A percentile compares a stretch with the other conserved stretches of the same genome.
Evolutionary conservation across 2,797 vertebrate genomes (phyloP).

Genomic region (Notolepis coatsorum): DNA sequence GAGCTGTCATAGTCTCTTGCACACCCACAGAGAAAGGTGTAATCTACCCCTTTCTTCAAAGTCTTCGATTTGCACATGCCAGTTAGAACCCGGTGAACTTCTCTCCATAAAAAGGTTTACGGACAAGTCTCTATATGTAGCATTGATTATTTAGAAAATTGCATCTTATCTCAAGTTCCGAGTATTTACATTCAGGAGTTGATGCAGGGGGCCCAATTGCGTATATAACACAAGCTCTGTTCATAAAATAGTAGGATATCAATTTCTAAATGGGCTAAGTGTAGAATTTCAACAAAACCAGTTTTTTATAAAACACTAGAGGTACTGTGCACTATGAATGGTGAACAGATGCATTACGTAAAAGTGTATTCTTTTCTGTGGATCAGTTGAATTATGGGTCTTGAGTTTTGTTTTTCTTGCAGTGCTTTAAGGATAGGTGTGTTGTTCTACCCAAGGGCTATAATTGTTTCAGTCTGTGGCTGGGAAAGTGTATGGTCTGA

Average conservation of each 20-base stretch:
- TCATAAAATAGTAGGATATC: slow-evolving; percentile 24
- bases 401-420: slow-evolving; percentile 51
- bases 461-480: slow-evolving; percentile 66
- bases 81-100: neutral
- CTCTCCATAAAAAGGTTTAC: neutral
- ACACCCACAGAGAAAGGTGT: neutral
- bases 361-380: slow-evolving; percentile 39
- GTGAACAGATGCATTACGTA: slow-evolving; percentile 41
- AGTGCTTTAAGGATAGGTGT: slow-evolving; percentile 53
- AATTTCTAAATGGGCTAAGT: slow-evolving; percentile 27
- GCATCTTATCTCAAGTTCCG: neutral
- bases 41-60: neutral
- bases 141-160: neutral
- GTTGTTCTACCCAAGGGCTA: slow-evolving; percentile 49
- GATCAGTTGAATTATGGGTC: slow-evolving; percentile 44
- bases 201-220: neutral
- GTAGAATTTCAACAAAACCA: slow-evolving; percentile 27
- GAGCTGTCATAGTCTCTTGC: slow-evolving; percentile 11
- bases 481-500: slow-evolving; percentile 14
- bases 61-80: neutral
- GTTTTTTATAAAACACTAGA: slow-evolving; percentile 27
- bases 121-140: neutral
- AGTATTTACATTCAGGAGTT: neutral
- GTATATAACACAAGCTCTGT: slow-evolving; percentile 19
- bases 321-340: slow-evolving; percentile 31